Evolutionary conservation across 2,888 invertebrate species (phyloP).

Genomic region (Drosophila longiperda): DNA sequence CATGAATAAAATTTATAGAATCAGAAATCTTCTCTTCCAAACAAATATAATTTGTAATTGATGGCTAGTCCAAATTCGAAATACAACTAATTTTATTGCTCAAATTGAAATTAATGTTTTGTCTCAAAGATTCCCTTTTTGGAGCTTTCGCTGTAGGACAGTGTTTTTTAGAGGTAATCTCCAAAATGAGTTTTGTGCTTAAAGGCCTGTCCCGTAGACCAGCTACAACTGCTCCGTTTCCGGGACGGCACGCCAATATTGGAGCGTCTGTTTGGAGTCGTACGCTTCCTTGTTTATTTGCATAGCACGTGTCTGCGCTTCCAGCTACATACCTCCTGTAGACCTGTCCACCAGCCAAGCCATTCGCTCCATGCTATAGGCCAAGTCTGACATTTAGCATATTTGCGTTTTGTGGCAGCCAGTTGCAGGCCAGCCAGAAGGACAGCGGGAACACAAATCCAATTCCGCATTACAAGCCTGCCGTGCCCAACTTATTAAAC

Average conservation of each 20-base stretch:
- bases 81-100: not conserved
- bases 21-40: not conserved
- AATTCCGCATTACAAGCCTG: conserved; percentile 75
- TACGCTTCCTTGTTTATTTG: conserved; percentile 64
- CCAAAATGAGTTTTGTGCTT: conserved; percentile 47
- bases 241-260: conserved; percentile 69
- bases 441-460: conserved; percentile 61
- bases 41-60: not conserved
- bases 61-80: not conserved
- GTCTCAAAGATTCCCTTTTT: not conserved
- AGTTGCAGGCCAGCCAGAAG: conserved; percentile 38
- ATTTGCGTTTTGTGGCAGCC: conserved; percentile 80
- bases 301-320: conserved; percentile 63
- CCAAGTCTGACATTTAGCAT: conserved; percentile 75
- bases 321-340: conserved; percentile 10
- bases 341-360: not conserved
- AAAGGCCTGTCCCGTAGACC: conserved; percentile 36
- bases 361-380: not conserved
- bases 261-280: conserved; percentile 22
- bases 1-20: not conserved
- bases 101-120: not conserved
- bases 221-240: conserved; percentile 36
- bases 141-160: conserved; percentile 8
- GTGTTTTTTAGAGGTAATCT: conserved; percentile 43
- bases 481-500: conserved; percentile 79